Evolutionary conservation across 2,113 vertebrate genomes (phyloP).

Genomic region (Dryoscopus gambensis): DNA sequence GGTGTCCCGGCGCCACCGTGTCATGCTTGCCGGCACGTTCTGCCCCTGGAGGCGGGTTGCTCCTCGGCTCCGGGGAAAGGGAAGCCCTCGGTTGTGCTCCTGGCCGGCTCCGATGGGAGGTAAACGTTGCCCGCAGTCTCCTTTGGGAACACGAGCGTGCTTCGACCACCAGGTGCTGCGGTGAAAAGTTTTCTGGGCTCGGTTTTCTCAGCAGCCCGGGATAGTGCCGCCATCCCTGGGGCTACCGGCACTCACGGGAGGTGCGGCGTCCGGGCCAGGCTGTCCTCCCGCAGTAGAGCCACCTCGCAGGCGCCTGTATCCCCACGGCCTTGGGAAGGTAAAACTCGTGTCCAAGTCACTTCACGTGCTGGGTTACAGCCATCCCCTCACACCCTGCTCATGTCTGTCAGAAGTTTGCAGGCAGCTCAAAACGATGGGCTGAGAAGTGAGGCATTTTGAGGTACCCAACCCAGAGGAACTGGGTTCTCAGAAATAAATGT

Average conservation of each 20-base stretch:
- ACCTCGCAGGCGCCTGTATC: rapidly evolving
- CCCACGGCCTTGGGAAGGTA: rapidly evolving
- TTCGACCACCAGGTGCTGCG: not conserved
- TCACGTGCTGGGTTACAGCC: rapidly evolving
- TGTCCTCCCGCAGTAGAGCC: rapidly evolving
- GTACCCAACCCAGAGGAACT: not conserved
- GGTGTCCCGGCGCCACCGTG: too few species aligned
- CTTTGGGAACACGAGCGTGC: rapidly evolving
- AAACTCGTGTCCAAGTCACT: rapidly evolving
- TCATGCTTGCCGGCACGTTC: rapidly evolving
- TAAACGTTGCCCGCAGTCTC: not conserved
- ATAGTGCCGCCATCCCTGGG: too few species aligned
- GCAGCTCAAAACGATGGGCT: rapidly evolving
- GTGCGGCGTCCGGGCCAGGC: rapidly evolving
- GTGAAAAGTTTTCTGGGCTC: not conserved
- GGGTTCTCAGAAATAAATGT: not conserved
- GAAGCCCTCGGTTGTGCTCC: too few species aligned
- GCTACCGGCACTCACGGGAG: rapidly evolving
- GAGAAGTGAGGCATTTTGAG: not conserved
- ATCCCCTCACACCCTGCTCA: rapidly evolving
- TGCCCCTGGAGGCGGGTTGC: not conserved
- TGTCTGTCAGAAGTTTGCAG: rapidly evolving
- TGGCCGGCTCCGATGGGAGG: rapidly evolving
- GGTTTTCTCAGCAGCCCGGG: not conserved
- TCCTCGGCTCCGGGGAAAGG: not conserved